Conservation (phyloP, 2,888 invertebrate genomes). For the Trichopria drosophilae region DNA sequence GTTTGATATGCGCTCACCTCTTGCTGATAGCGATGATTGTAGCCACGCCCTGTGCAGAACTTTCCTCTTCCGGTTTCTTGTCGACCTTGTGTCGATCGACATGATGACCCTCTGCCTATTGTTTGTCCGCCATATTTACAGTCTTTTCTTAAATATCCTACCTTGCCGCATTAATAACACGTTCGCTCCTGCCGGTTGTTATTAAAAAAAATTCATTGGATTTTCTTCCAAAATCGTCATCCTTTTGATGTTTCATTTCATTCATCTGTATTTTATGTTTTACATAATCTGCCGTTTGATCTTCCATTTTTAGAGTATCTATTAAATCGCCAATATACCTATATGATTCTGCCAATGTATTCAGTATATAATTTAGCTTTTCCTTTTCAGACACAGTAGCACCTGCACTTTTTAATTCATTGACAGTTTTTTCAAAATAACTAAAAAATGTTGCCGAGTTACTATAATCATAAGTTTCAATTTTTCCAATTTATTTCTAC, state of each 20-base stretch:
- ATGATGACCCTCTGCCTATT: constrained; percentile 4
- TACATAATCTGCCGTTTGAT: too few species aligned
- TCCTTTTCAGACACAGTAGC: constrained; percentile 38
- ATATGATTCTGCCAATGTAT: too few species aligned
- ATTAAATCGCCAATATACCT: too few species aligned
- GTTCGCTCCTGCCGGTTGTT: constrained; percentile 5
- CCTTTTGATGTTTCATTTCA: constrained; percentile 25
- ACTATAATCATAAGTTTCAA: constrained; percentile 33
- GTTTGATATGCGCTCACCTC: background rate
- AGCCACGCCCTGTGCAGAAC: constrained; percentile 5
- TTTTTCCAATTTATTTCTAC: constrained; percentile 39
- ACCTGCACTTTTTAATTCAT: constrained; percentile 39
- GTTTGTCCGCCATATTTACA: constrained; percentile 22
- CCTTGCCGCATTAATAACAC: constrained; percentile 27
- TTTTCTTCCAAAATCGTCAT: constrained; percentile 5
- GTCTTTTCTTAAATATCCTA: constrained; percentile 32
- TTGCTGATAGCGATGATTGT: background rate
- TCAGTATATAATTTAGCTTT: constrained; percentile 42
- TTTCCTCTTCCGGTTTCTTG: constrained; percentile 15
- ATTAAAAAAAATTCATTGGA: constrained; percentile 29
- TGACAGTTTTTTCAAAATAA: constrained; percentile 39
- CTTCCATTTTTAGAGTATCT: too few species aligned
- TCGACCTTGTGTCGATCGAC: constrained; percentile 12
- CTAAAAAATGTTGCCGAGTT: constrained; percentile 34
- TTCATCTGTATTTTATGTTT: constrained; percentile 39